Conservation (phyloP, 2,888 invertebrate genomes). For the Pachliopta kotzebuea region DNA sequence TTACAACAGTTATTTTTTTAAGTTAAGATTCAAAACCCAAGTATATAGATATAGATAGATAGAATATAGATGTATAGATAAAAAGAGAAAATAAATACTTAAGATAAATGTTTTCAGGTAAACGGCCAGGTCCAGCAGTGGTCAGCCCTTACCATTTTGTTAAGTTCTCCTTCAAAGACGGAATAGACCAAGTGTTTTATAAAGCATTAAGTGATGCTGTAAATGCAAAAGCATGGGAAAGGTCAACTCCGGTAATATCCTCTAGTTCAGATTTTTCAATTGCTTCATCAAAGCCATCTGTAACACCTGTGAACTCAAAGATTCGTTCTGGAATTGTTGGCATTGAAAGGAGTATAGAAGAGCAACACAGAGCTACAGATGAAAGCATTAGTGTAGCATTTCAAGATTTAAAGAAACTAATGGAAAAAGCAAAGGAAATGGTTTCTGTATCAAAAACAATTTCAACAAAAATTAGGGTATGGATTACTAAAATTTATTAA, state of each 20-base stretch:
- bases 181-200: slow-evolving; percentile 84
- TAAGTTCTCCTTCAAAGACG: slow-evolving; percentile 93
- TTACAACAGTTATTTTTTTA: background rate
- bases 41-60: too few species aligned
- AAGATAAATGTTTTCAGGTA: slow-evolving; percentile 65
- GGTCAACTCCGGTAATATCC: slow-evolving; percentile 46
- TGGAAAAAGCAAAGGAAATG: slow-evolving; percentile 99
- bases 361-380: slow-evolving; percentile 94
- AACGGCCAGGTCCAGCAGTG: slow-evolving; percentile 87
- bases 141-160: slow-evolving; percentile 86
- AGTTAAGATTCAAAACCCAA: background rate
- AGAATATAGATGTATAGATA: too few species aligned
- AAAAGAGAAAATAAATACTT: background rate
- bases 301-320: slow-evolving; percentile 79
- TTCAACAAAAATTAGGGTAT: slow-evolving; percentile 91
- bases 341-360: slow-evolving; percentile 95
- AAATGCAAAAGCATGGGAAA: slow-evolving; percentile 83
- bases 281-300: slow-evolving; percentile 45
- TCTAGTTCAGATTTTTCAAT: slow-evolving; percentile 42
- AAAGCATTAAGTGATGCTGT: slow-evolving; percentile 83
- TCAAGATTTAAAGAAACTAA: slow-evolving; percentile 95
- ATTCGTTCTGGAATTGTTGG: slow-evolving; percentile 95
- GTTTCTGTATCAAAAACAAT: slow-evolving; percentile 95
- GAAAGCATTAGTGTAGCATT: slow-evolving; percentile 96
- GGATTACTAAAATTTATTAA: background rate